These are phyloP conservation scores for Ernsta delagoae DNA, from an alignment of 2,888 invertebrate genomes.

Conservation along the genomic window DNA sequence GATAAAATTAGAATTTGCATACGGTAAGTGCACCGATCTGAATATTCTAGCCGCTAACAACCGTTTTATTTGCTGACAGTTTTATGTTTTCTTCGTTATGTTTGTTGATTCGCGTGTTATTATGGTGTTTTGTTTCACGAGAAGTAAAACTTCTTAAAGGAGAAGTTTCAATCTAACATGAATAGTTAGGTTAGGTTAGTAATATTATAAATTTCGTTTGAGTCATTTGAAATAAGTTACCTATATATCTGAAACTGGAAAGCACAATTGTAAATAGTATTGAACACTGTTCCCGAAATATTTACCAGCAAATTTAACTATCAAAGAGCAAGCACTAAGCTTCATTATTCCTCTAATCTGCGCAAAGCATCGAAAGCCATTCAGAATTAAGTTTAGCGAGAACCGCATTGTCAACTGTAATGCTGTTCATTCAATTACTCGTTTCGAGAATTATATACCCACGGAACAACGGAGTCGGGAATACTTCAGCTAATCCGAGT, in stretches of 20 bases:
- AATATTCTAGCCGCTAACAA: constrained; percentile 32
- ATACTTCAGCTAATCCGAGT: constrained; percentile 71
- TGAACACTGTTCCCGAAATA: constrained; percentile 20
- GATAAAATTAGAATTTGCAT: constrained; percentile 38
- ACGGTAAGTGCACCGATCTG: constrained; percentile 35
- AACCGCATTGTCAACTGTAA: constrained; percentile 61
- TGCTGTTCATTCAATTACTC: constrained; percentile 65
- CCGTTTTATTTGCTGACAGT: constrained; percentile 27
- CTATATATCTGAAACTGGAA: neutral
- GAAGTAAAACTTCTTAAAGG: too few relatives aligned
- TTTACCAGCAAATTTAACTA: constrained; percentile 20
- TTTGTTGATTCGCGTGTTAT: constrained; percentile 16
- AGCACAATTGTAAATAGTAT: neutral
- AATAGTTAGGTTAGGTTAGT: too few relatives aligned
- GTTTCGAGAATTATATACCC: constrained; percentile 62
- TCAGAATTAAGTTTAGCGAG: constrained; percentile 67
- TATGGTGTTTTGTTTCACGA: constrained; percentile 4
- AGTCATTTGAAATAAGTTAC: too few relatives aligned
- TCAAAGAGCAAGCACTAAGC: constrained; percentile 43
- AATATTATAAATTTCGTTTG: too few relatives aligned
- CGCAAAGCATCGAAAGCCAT: constrained; percentile 58
- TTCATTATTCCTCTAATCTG: constrained; percentile 60
- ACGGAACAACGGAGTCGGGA: constrained; percentile 52
- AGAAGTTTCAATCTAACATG: neutral
- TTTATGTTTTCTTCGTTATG: constrained; percentile 19